Percentiles rank a stretch among this genome's conserved stretches.
Evolutionary conservation across 2,797 vertebrate genomes (phyloP).

Genomic region (Numenius phaeopus): DNA sequence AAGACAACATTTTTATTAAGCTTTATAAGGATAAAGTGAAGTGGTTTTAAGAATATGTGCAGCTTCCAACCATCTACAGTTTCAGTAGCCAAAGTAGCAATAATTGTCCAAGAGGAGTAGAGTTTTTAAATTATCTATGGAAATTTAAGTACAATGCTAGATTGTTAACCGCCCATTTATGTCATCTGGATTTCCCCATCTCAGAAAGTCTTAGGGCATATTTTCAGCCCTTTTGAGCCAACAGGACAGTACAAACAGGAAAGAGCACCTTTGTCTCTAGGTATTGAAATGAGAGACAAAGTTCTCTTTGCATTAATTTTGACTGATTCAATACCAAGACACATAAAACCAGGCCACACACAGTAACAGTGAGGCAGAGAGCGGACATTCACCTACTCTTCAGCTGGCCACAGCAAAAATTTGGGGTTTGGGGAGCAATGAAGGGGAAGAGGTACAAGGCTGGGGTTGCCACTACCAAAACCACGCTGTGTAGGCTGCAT

Average conservation of each 20-base stretch:
- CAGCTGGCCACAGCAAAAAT: neutral
- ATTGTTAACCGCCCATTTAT: neutral
- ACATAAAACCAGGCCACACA: neutral
- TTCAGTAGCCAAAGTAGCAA: neutral
- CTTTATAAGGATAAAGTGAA: neutral
- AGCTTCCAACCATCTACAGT: neutral
- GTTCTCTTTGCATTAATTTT: neutral
- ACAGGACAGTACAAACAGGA: neutral
- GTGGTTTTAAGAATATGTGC: neutral
- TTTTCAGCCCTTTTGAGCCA: neutral
- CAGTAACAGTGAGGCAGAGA: neutral
- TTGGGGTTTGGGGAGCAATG: neutral
- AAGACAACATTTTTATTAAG: neutral
- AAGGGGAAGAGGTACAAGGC: neutral
- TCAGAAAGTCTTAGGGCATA: neutral
- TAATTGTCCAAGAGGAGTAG: neutral
- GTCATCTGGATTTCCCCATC: neutral
- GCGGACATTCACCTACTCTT: rapidly evolving
- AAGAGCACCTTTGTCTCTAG: neutral
- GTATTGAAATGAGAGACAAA: neutral
- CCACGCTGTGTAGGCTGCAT: neutral
- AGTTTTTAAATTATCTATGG: neutral
- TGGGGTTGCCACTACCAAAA: neutral
- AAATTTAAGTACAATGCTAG: constrained; percentile 1
- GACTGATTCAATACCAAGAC: neutral